Evolutionary conservation across 2,113 vertebrate species (phyloP).

Genomic region (Microcebus jonahi): DNA sequence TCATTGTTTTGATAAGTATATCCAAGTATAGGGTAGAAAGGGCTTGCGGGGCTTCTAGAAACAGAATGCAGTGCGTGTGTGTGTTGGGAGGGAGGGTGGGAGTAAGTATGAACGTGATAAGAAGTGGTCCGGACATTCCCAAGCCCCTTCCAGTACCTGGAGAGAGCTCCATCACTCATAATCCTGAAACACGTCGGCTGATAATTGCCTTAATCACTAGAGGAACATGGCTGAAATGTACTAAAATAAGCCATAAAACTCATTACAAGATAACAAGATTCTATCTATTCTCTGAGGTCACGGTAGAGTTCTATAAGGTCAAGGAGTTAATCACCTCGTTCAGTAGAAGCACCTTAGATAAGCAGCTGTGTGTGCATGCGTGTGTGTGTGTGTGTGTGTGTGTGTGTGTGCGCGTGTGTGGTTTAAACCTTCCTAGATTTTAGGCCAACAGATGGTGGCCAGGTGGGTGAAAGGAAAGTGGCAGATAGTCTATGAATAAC

Average conservation of each 20-base stretch:
- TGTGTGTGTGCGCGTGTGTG: background rate
- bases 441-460: background rate
- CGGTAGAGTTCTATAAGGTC: conserved; percentile 81
- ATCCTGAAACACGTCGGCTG: conserved; percentile 82
- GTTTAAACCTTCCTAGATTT: background rate
- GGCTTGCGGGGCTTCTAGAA: background rate
- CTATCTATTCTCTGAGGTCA: conserved; percentile 86
- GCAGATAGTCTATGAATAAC: background rate
- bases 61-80: background rate
- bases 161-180: conserved; percentile 84
- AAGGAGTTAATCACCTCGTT: conserved; percentile 85
- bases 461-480: background rate
- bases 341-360: conserved; percentile 63
- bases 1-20: background rate
- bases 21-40: background rate
- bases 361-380: background rate
- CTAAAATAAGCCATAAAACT: conserved; percentile 89
- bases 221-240: conserved; percentile 86
- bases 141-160: conserved; percentile 30
- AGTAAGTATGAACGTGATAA: background rate
- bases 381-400: background rate
- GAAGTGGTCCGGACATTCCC: conserved; percentile 59
- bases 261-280: conserved; percentile 90
- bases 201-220: conserved; percentile 87
- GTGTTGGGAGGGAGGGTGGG: too few relatives aligned